Base-by-base conservation (phyloP, 1,140 invertebrate species). In the Armadillidium nasatum region DNA sequence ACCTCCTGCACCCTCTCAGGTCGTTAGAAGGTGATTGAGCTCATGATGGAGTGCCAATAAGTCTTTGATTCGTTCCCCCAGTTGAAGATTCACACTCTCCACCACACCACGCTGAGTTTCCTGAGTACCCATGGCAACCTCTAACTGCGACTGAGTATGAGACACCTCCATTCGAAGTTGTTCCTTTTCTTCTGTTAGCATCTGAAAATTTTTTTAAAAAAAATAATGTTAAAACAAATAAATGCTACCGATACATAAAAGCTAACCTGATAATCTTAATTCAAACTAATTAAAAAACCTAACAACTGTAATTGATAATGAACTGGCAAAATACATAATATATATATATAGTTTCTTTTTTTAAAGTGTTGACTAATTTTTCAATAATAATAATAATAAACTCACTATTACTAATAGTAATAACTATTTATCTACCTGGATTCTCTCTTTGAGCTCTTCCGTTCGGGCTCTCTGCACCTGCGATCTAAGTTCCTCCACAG, bases 31-130 rank as follows among this genome's bases (percentile, higher is more conserved):
- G 70, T 81, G 81, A 75, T 81, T 89, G 79, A 94, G 90, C 88
- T 94, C 93, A 85, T 90, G 89, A 85, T 94, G 93, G 84, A 94
- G 91, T 77, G 89, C 90, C 77, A 90, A 91, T 83, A 96, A 86
- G 85, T 96, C 94, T 83, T 93, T 92, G 78, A 97, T 91, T 83
- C 93, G 91, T 67, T 89, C 87, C 72, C 92, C 91, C 78, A 97
- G 86, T 85, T 94, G 91, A 77, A 90, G 87, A 85, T 95, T 95
- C 67, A 96, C 85, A 60, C 92, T 92, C 80, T 94, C 89, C 76
- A 96, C 87, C 78, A 95, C 92, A 83, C 93, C 89, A 81, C 91
- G 88, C 84, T 94, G 93, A 68, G 91, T 90, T 85, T 94, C 93
- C 83, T 94, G 92, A 19, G 91, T 89, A 76, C 90, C 89, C 72